Conservation (phyloP, 2,888 invertebrate genomes). For the Tenthredo distinguenda region DNA sequence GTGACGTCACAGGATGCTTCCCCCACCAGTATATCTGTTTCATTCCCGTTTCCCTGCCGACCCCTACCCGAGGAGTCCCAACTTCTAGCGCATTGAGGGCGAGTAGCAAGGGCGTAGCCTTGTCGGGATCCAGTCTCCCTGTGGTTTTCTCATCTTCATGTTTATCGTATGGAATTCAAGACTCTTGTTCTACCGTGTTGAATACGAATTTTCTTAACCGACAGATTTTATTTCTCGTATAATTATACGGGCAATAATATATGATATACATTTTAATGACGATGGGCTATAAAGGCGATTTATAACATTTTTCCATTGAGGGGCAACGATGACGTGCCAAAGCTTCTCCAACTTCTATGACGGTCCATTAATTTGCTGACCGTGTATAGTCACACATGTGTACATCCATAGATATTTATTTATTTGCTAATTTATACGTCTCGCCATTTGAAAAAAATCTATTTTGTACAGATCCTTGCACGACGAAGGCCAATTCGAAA, state of each 20-base stretch:
- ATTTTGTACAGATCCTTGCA: background rate
- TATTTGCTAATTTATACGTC: background rate
- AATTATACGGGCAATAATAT: too few species aligned
- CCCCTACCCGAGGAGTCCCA: background rate
- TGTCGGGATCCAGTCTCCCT: constrained; percentile 5
- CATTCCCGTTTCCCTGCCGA: background rate
- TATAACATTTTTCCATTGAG: too few species aligned
- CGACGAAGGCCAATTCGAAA: background rate
- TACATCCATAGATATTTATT: background rate
- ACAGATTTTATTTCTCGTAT: too few species aligned
- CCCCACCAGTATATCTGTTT: constrained; percentile 15
- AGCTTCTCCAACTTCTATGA: background rate
- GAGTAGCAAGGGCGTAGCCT: constrained; percentile 50
- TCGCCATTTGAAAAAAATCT: too few species aligned
- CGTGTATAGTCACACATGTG: background rate
- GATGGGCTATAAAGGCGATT: too few species aligned
- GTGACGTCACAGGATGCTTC: constrained; percentile 44
- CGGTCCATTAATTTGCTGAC: background rate
- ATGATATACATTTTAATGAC: too few species aligned
- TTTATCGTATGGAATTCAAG: background rate
- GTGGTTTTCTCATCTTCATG: background rate
- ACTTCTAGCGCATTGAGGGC: constrained; percentile 32
- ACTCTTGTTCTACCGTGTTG: too few species aligned
- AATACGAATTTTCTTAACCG: too few species aligned
- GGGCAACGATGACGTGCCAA: background rate